A percentile compares a stretch with the other conserved stretches of the same genome.
These are phyloP conservation scores for Marisa cornuarietis DNA, from an alignment of 1,140 invertebrate genomes.

Conservation along the genomic window DNA sequence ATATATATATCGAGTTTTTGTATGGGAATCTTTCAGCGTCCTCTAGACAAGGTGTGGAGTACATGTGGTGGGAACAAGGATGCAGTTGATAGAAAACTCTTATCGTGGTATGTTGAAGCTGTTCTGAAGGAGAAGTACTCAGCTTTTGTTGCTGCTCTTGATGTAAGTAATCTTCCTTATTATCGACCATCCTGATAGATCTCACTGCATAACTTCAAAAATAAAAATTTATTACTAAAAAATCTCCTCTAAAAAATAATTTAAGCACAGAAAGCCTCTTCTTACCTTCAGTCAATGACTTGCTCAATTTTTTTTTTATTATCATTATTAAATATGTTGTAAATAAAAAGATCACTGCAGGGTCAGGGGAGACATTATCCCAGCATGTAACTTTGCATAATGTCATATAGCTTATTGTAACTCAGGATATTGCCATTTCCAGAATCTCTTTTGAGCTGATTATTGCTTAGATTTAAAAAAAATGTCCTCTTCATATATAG, in stretches of 20 bases:
- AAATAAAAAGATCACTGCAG: not conserved
- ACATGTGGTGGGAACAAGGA: conserved; percentile 63
- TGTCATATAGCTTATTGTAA: no score
- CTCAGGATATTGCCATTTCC: no score
- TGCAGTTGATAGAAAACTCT: conserved; percentile 66
- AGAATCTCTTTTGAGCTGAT: no score
- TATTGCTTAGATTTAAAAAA: no score
- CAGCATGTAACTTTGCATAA: no score
- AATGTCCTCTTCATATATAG: no score
- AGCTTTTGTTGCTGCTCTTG: conserved; percentile 75
- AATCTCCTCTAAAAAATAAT: no score
- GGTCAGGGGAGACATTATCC: no score
- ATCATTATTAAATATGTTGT: not conserved
- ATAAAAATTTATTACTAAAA: no score
- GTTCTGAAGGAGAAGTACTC: conserved; percentile 81
- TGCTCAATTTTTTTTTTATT: not conserved
- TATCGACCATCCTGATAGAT: no score
- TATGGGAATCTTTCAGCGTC: conserved; percentile 68
- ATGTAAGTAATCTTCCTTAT: conserved; percentile 57
- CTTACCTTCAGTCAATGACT: not conserved
- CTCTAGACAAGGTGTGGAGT: conserved; percentile 59
- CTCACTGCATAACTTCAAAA: no score
- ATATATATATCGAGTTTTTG: not conserved
- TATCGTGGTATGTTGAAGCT: conserved; percentile 83
- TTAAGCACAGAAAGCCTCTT: not conserved